Evolutionary conservation across 1,140 invertebrate genomes (phyloP), one percentile per base, ranked within the genome.

Genomic region (Elymnias hypermnestra): DNA sequence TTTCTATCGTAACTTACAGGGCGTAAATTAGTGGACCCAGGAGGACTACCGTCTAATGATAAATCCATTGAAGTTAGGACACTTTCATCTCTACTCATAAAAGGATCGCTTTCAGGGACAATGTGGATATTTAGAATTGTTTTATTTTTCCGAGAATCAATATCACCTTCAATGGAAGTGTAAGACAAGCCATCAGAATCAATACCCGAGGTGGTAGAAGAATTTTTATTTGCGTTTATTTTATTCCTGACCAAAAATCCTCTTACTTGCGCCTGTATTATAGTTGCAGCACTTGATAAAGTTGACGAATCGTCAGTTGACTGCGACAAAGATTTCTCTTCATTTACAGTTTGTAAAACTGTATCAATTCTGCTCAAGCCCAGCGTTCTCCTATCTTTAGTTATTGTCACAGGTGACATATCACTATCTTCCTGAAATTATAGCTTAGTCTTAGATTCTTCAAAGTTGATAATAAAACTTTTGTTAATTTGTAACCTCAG

Each of bases 221-320:
- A 39, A 3, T 68, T 67, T 68, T 83, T 83, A 40, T 72, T 71
- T 38, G 63, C 57, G 49, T 69, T 63, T 2, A 76, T 48, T 50
- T 65, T 76, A 47, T 78, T 83, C 55, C 82, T 69, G 3, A 75
- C 69, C 33, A 85, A 62, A 50, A 81, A 85, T 2, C 82, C 82
- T 43, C 82, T 55, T 0, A 85, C 71, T 42, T 82, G 78, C 5
- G 82, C 82, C 56, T 85, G 82, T 41, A 85, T 85, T 21, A 72
- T 63, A 6, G 82, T 85, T 6, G 82, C 82, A 8, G 82, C 82
- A 44, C 82, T 85, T 7, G 82, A 85, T 35, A 85, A 43, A 9
- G 73, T 73, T 14, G 82, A 83, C 3, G 82, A 85, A 49, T 83
- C 82, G 40, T 85, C 82, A 28, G 79, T 83, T 19, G 82, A 85